Evolutionary conservation across 2,797 vertebrate genomes (phyloP).

Genomic region (Sebastes cheni): DNA sequence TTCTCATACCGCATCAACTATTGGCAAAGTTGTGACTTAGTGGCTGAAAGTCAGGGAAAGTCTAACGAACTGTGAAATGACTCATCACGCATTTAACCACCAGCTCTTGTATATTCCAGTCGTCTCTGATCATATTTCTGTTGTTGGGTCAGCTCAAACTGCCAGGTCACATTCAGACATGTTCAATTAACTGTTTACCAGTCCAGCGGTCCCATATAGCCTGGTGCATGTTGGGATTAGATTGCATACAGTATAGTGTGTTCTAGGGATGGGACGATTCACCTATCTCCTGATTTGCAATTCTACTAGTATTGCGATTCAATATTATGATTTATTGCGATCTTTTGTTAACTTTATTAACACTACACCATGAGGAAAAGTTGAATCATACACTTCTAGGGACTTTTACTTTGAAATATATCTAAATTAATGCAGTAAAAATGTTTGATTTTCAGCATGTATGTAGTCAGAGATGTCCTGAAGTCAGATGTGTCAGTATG

Average conservation of each 20-base stretch:
- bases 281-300: no score
- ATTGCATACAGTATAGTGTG: neutral
- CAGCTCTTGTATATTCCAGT: neutral
- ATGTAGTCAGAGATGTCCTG: no score
- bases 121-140: neutral
- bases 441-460: no score
- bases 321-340: no score
- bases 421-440: no score
- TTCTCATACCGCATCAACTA: neutral
- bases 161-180: neutral
- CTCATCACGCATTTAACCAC: slow-evolving; percentile 20
- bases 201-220: neutral
- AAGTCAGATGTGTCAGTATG: no score
- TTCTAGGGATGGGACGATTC: no score
- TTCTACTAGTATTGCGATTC: no score
- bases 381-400: no score
- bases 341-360: no score
- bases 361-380: no score
- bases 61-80: slow-evolving; percentile 36
- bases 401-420: no score
- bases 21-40: slow-evolving; percentile 41
- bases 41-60: slow-evolving; percentile 27
- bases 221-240: neutral
- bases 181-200: neutral
- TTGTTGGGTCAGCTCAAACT: neutral